Evolutionary conservation across 2,113 vertebrate genomes (phyloP).

Genomic region (Chaetodon trifascialis): DNA sequence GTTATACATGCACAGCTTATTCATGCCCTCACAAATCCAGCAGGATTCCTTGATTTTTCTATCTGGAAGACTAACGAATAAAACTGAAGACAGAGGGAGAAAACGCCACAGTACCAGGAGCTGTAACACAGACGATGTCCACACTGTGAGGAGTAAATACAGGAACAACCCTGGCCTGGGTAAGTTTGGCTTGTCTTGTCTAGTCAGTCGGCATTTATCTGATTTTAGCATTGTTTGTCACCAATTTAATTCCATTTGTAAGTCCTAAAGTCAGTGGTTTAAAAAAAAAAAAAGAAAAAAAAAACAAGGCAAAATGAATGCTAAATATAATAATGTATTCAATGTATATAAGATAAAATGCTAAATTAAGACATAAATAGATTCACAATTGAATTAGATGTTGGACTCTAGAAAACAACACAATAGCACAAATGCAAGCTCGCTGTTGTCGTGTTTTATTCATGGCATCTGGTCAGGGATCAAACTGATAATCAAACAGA

Average conservation of each 20-base stretch:
- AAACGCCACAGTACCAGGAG: slow-evolving; percentile 12
- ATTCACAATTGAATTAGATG: background rate
- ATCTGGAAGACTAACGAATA: slow-evolving; percentile 29
- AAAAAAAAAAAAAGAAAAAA: background rate
- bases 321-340: background rate
- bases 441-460: background rate
- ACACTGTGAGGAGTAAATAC: slow-evolving; percentile 37
- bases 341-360: background rate
- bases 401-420: background rate
- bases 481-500: background rate
- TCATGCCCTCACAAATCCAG: slow-evolving; percentile 58
- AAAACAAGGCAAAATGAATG: background rate
- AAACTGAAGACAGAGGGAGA: slow-evolving; percentile 38
- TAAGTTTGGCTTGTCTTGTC: slow-evolving; percentile 50
- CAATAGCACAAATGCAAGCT: background rate
- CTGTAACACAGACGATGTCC: slow-evolving; percentile 20
- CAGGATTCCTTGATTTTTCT: slow-evolving; percentile 39
- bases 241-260: background rate
- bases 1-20: slow-evolving; percentile 57
- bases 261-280: background rate
- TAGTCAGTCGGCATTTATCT: background rate
- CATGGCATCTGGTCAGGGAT: background rate
- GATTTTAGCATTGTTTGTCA: background rate
- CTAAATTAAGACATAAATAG: background rate
- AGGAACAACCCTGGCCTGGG: slow-evolving; percentile 49